Percentiles rank a stretch among this genome's conserved stretches.
phyloP scores from a whole-genome alignment of 2,113 vertebrate species.

The Callopanchax toddi region DNA sequence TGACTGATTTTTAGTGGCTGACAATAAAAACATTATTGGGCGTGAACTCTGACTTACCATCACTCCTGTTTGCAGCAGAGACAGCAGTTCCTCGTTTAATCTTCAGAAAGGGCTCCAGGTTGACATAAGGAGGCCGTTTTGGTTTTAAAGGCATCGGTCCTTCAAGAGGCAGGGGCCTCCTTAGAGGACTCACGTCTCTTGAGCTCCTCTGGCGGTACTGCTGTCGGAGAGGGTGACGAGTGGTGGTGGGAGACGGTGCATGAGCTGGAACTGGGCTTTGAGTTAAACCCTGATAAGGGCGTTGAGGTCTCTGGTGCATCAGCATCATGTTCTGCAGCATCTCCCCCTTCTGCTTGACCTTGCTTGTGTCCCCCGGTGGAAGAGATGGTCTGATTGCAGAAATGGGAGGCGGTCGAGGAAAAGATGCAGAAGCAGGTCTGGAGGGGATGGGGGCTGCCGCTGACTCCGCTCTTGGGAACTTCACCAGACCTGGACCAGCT shows the following conservation, averaged over 20 bases:
- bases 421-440: conserved; percentile 5
- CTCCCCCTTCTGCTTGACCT: conserved; percentile 65
- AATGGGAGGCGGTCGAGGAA: conserved; percentile 42
- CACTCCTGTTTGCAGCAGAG: background rate
- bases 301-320: conserved; percentile 41
- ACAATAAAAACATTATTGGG: too few relatives aligned
- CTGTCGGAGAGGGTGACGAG: conserved; percentile 8
- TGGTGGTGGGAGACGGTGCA: background rate
- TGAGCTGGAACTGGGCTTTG: background rate
- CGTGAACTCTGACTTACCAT: conserved; percentile 47
- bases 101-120: conserved; percentile 69
- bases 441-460: background rate
- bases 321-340: conserved; percentile 71
- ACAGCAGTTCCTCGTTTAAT: conserved; percentile 11
- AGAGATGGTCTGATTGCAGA: conserved; percentile 10
- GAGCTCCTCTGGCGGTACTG: conserved; percentile 43
- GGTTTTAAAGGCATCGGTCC: conserved; percentile 79
- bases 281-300: background rate
- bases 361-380: conserved; percentile 22
- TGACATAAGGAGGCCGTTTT: conserved; percentile 76
- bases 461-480: conserved; percentile 29
- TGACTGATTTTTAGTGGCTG: too few relatives aligned
- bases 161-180: conserved; percentile 72
- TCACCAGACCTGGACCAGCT: conserved; percentile 16
- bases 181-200: conserved; percentile 66